Conservation (phyloP, 1,140 invertebrate genomes). For the Agrypnia vestita region DNA sequence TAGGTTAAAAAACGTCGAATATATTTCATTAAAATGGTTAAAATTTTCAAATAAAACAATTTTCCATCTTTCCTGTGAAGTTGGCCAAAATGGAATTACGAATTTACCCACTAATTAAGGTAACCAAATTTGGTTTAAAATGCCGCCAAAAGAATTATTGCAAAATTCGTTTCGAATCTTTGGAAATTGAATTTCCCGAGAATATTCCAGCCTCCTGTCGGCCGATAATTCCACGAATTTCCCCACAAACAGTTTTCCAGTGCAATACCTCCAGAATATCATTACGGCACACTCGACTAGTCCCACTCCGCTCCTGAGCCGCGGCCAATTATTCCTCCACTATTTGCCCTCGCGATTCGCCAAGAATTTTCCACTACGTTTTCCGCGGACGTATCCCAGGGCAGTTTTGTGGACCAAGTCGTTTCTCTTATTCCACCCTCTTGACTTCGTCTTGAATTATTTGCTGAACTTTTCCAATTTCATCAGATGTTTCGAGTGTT, state of each 20-base stretch:
- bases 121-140: too few relatives aligned
- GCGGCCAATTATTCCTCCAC: conserved; percentile 52
- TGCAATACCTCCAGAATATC: conserved; percentile 55
- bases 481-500: background rate
- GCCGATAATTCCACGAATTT: conserved; percentile 24
- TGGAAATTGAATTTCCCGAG: too few relatives aligned
- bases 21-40: too few relatives aligned
- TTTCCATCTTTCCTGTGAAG: too few relatives aligned
- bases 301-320: conserved; percentile 24
- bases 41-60: too few relatives aligned
- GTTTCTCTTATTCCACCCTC: conserved; percentile 42
- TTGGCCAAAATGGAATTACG: too few relatives aligned
- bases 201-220: background rate
- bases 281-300: conserved; percentile 55
- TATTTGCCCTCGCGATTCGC: conserved; percentile 40
- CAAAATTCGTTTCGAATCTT: too few relatives aligned
- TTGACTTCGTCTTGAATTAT: conserved; percentile 32
- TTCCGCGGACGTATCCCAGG: conserved; percentile 26
- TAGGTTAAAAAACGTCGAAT: too few relatives aligned
- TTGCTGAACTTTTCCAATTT: conserved; percentile 18
- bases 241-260: conserved; percentile 58
- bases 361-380: conserved; percentile 37
- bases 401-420: conserved; percentile 19
- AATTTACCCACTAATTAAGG: too few relatives aligned
- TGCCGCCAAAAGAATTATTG: too few relatives aligned